Conservation (phyloP, 1,140 invertebrate genomes). For the Dendroctonus ponderosae region DNA sequence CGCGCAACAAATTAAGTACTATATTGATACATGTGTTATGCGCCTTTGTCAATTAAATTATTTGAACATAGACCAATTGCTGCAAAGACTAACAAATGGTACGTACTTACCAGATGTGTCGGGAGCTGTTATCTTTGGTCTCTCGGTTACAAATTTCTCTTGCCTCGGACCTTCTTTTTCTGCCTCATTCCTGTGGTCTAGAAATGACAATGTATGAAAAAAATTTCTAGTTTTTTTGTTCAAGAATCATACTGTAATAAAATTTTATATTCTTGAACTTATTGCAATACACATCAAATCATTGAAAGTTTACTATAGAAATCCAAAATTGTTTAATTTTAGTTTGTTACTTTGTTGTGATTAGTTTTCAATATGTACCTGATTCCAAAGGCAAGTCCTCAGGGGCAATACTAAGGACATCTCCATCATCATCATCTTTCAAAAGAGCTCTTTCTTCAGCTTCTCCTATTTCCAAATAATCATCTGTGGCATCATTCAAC, state of each 20-base stretch:
- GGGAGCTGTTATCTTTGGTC: constrained; percentile 14
- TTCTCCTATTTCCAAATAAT: constrained; percentile 32
- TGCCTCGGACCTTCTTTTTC: constrained; percentile 9
- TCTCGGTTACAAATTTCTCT: constrained; percentile 15
- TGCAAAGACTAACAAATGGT: neutral
- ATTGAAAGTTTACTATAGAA: no score
- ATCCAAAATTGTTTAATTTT: no score
- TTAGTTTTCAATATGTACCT: no score
- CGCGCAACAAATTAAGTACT: neutral
- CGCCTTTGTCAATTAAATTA: neutral
- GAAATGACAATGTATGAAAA: no score
- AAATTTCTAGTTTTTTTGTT: no score
- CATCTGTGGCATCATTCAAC: constrained; percentile 35
- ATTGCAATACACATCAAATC: no score
- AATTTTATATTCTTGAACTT: no score
- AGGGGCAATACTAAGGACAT: constrained; percentile 23
- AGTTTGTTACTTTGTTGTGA: no score
- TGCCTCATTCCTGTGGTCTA: constrained; percentile 1
- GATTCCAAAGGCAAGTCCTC: constrained; percentile 26
- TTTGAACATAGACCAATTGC: neutral
- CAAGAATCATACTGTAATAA: no score
- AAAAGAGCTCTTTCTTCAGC: constrained; percentile 37
- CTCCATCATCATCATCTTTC: constrained; percentile 38
- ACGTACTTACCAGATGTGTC: constrained; percentile 1
- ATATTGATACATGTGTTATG: neutral